phyloP scores from a whole-genome alignment of 2,888 invertebrate genomes.

The Acronicta alni region DNA sequence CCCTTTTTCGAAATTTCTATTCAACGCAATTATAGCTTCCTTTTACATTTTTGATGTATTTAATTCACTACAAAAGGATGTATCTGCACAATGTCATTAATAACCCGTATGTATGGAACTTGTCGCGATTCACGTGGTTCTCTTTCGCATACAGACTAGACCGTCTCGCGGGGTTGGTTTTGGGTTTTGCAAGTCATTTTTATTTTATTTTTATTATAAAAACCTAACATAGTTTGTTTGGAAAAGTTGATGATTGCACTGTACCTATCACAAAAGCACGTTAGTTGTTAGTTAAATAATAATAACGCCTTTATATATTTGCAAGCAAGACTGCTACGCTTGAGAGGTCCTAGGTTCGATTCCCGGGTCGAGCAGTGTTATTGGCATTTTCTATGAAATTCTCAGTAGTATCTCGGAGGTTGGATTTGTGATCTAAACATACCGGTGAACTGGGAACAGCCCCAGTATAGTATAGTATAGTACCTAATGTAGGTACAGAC shows the following conservation, averaged over 20 bases:
- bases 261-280: not conserved
- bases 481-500: no score
- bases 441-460: no score
- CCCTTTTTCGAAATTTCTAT: slow-evolving; percentile 81
- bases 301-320: no score
- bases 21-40: slow-evolving; percentile 84
- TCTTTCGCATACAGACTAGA: slow-evolving; percentile 45
- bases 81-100: slow-evolving; percentile 83
- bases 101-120: slow-evolving; percentile 84
- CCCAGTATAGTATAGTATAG: no score
- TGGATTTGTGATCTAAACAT: no score
- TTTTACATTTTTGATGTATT: slow-evolving; percentile 82
- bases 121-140: slow-evolving; percentile 75
- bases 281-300: no score
- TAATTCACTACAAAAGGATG: slow-evolving; percentile 76
- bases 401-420: no score
- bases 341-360: no score
- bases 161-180: slow-evolving; percentile 40
- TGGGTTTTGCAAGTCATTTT: slow-evolving; percentile 63
- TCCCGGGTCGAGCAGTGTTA: no score
- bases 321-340: no score
- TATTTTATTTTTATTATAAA: slow-evolving; percentile 40
- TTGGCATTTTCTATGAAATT: no score
- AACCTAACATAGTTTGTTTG: slow-evolving; percentile 6
- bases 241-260: slow-evolving; percentile 14